Conservation (phyloP, 2,888 invertebrate species). For the Agrilus biguttatus region DNA sequence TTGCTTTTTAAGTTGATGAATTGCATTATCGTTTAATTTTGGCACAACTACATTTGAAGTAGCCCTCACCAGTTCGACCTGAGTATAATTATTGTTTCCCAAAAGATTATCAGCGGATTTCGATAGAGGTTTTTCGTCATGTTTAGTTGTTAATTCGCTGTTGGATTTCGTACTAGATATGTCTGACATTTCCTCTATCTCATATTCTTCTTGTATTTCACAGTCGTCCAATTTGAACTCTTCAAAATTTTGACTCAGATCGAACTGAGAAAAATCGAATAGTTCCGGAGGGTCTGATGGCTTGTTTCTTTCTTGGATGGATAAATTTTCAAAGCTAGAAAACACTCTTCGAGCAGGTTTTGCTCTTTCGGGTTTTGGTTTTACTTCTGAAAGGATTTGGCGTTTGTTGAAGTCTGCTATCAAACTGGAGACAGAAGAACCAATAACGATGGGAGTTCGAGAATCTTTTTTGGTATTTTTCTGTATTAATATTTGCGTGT, state of each 20-base stretch:
- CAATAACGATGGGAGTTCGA: slow-evolving; percentile 38
- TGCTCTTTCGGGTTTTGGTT: slow-evolving; percentile 22
- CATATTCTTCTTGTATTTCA: slow-evolving; percentile 36
- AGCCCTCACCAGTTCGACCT: slow-evolving; percentile 21
- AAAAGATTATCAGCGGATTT: not conserved
- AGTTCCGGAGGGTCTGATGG: not conserved
- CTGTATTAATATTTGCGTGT: slow-evolving; percentile 27
- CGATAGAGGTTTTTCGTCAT: not conserved
- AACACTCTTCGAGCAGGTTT: slow-evolving; percentile 21
- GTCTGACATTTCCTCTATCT: slow-evolving; percentile 13
- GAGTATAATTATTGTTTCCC: slow-evolving; percentile 10
- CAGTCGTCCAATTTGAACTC: slow-evolving; percentile 66
- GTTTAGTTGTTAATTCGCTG: not conserved
- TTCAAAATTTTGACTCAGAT: slow-evolving; percentile 63
- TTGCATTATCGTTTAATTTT: slow-evolving; percentile 18
- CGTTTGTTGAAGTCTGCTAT: slow-evolving; percentile 31
- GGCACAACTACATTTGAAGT: slow-evolving; percentile 18
- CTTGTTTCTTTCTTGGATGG: slow-evolving; percentile 25
- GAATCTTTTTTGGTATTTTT: slow-evolving; percentile 19
- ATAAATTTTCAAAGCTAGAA: slow-evolving; percentile 28
- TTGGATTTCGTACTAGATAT: not conserved
- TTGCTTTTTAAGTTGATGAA: slow-evolving; percentile 25
- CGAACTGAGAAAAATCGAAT: slow-evolving; percentile 40
- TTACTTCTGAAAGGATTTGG: slow-evolving; percentile 41
- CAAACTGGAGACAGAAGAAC: slow-evolving; percentile 43